Evolutionary conservation across 2,888 invertebrate species (phyloP).

Genomic region (Idaea aversata): DNA sequence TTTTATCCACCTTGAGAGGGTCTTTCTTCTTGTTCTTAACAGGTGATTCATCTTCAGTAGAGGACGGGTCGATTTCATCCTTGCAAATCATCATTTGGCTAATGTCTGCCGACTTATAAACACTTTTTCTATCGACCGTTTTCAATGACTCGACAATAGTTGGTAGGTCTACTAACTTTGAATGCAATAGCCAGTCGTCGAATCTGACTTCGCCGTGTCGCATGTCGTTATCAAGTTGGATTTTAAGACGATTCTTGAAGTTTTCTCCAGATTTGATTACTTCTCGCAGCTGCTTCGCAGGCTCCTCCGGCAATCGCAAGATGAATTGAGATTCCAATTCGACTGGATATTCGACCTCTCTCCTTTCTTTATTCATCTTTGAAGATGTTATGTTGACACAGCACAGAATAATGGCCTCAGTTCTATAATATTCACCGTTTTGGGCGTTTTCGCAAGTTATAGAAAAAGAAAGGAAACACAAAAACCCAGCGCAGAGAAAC

Average conservation of each 20-base stretch:
- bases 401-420: neutral
- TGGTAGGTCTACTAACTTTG: conserved; percentile 95
- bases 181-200: conserved; percentile 92
- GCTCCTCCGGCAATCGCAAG: conserved; percentile 89
- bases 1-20: conserved; percentile 90
- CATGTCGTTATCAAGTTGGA: conserved; percentile 94
- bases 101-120: conserved; percentile 98
- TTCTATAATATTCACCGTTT: too few relatives aligned
- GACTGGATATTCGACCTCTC: conserved; percentile 74
- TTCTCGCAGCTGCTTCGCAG: conserved; percentile 86
- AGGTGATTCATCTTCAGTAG: conserved; percentile 89
- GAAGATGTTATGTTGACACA: neutral
- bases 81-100: conserved; percentile 95
- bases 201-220: conserved; percentile 93
- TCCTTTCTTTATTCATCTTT: conserved; percentile 53
- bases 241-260: conserved; percentile 90
- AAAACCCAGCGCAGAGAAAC: too few relatives aligned
- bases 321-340: conserved; percentile 93
- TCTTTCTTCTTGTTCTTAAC: conserved; percentile 92
- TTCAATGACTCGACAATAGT: conserved; percentile 96
- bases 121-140: conserved; percentile 97
- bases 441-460: too few relatives aligned
- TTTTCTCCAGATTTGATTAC: conserved; percentile 88
- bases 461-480: too few relatives aligned
- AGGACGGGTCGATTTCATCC: conserved; percentile 90